Conservation (phyloP, 2,797 vertebrate genomes). For the Columba guinea region DNA sequence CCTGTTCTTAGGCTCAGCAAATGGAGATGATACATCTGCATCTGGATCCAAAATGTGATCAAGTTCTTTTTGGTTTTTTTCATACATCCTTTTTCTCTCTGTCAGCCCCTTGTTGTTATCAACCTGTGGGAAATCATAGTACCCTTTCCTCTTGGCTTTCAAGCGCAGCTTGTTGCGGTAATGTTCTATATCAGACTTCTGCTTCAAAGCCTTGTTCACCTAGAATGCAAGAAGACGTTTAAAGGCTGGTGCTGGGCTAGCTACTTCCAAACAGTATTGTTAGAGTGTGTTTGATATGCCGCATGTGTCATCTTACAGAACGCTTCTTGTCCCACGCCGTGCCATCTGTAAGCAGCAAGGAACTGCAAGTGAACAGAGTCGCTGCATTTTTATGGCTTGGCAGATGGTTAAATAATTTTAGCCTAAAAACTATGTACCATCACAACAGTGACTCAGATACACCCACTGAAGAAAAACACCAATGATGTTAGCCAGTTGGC, state of each 20-base stretch:
- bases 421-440: constrained; percentile 9
- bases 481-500: neutral
- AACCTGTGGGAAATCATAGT: constrained; percentile 91
- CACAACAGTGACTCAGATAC: constrained; percentile 59
- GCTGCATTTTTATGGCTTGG: constrained; percentile 51
- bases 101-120: constrained; percentile 78
- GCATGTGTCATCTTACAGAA: constrained; percentile 4
- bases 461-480: constrained; percentile 28
- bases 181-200: constrained; percentile 98
- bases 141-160: constrained; percentile 96
- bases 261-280: neutral
- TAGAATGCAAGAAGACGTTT: constrained; percentile 64
- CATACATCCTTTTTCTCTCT: constrained; percentile 83
- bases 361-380: constrained; percentile 68
- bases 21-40: constrained; percentile 88
- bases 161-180: constrained; percentile 97
- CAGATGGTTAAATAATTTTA: constrained; percentile 72
- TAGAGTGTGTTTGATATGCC: neutral
- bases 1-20: constrained; percentile 91
- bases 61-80: constrained; percentile 84
- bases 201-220: constrained; percentile 96
- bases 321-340: neutral
- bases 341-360: constrained; percentile 35
- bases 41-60: constrained; percentile 86
- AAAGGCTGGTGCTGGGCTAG: neutral